Conservation (phyloP, 1,140 invertebrate genomes). For the Cataglyphis hispanica region DNA sequence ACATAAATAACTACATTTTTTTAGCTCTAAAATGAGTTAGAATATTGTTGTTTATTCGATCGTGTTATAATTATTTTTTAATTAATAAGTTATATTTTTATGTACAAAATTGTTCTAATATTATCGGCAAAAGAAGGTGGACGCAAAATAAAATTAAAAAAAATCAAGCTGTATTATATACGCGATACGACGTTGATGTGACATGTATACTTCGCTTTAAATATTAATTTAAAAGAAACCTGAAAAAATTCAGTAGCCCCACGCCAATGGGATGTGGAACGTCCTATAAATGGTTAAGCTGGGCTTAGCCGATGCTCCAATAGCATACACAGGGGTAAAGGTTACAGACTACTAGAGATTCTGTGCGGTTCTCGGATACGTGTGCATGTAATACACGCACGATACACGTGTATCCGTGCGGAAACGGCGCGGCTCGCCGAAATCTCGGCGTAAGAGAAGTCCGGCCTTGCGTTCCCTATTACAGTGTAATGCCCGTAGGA, state of each 20-base stretch:
- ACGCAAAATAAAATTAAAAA: neutral
- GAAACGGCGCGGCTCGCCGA: constrained; percentile 58
- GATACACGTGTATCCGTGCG: constrained; percentile 67
- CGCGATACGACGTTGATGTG: neutral
- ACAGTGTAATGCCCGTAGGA: constrained; percentile 66
- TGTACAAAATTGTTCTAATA: neutral
- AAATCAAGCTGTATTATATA: neutral
- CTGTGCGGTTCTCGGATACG: constrained; percentile 60
- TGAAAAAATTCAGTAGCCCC: constrained; percentile 6
- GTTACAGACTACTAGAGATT: constrained; percentile 76
- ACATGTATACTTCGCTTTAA: neutral
- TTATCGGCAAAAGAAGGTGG: too few species aligned
- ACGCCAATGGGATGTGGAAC: constrained; percentile 64
- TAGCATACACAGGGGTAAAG: constrained; percentile 77
- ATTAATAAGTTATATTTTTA: neutral
- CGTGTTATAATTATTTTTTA: neutral
- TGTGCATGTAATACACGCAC: constrained; percentile 42
- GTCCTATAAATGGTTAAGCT: constrained; percentile 77
- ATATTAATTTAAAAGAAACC: neutral
- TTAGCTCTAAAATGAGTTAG: neutral
- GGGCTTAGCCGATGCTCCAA: constrained; percentile 64
- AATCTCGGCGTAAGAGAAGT: constrained; percentile 69
- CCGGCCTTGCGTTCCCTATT: constrained; percentile 45
- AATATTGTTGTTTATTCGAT: neutral
- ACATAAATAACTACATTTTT: neutral